phyloP scores from a whole-genome alignment of 2,888 invertebrate species.

The Orchesellides sinensis region DNA sequence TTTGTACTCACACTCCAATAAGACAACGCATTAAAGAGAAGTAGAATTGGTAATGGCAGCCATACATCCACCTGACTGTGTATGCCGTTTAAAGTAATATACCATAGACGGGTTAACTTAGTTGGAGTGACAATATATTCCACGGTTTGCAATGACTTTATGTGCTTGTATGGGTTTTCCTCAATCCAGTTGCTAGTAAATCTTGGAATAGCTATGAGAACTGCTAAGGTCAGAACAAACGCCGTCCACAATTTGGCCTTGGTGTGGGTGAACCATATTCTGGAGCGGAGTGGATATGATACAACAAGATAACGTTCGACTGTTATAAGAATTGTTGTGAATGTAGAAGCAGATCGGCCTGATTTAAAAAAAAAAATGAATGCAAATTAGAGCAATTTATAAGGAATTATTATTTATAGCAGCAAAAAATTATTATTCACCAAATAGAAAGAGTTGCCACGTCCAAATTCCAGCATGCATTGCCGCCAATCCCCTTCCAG shows the following conservation, averaged over 20 bases:
- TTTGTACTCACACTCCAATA: conserved; percentile 2
- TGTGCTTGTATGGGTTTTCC: not conserved
- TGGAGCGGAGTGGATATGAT: not conserved
- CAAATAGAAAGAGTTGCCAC: no score
- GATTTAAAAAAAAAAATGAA: not conserved
- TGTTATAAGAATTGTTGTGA: not conserved
- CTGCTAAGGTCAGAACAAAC: not conserved
- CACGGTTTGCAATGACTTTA: not conserved
- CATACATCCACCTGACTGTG: conserved; percentile 17
- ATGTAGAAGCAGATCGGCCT: not conserved
- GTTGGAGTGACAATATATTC: not conserved
- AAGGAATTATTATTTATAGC: no score
- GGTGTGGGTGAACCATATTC: not conserved
- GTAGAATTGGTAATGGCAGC: conserved; percentile 10
- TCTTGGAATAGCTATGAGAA: not conserved
- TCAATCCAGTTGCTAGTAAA: not conserved
- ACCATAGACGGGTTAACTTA: not conserved
- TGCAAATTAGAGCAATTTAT: not conserved
- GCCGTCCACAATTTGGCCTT: not conserved
- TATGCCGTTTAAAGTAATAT: not conserved
- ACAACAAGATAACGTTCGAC: not conserved
- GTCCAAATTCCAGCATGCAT: no score
- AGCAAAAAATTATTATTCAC: no score
- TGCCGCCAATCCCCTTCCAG: not conserved
- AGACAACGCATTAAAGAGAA: not conserved